Base-by-base conservation (phyloP, 2,113 vertebrate species). In the Rhizomys pruinosus region DNA sequence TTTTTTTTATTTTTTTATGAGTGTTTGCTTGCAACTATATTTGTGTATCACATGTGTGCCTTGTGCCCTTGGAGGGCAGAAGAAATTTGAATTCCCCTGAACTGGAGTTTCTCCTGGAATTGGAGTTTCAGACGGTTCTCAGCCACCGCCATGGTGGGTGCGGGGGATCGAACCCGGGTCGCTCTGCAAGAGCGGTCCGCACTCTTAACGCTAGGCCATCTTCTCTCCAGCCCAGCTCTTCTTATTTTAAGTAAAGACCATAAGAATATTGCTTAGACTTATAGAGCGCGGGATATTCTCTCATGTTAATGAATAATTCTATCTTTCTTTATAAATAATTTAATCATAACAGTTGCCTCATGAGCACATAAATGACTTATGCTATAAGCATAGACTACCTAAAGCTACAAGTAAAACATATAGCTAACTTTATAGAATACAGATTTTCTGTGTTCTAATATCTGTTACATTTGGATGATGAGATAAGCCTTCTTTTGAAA, bases 361-460 rank as follows among this genome's bases (percentile, higher is more conserved):
- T 47, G 84, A 95, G 59, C 15, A 64, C 25, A 5, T 55, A 92
- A 89, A 61, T 86, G 74, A 96, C 44, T 82, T 94, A 95, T 73
- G 39, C 85, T 81, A 90, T 85, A 78, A 90, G 39, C 17, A 93
- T 71, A 57, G 7, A 71, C 20, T 66, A 63, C 25, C 20, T 17
- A 95, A 80, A 89, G 64, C 82, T 82, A 66, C 32, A 92, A 84
- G 68, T 69, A 90, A 89, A 93, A 96, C 89, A 59, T 59, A 84
- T 79, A 22, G 7, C 20, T 9, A 84, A 22, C 34, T 93, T 93
- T 92, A 78, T 78, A 66, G 16, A 5, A 86, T 93, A 71, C 74
- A 7, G n/a, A 69, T 84, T 32, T 84, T 84, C 68, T 91, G 34
- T 80, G 20, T 78, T 85, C 23, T 85, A 10, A 47, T 87, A 7